Base-by-base conservation (phyloP, 2,888 invertebrate species). In the Halictus quadricinctus region DNA sequence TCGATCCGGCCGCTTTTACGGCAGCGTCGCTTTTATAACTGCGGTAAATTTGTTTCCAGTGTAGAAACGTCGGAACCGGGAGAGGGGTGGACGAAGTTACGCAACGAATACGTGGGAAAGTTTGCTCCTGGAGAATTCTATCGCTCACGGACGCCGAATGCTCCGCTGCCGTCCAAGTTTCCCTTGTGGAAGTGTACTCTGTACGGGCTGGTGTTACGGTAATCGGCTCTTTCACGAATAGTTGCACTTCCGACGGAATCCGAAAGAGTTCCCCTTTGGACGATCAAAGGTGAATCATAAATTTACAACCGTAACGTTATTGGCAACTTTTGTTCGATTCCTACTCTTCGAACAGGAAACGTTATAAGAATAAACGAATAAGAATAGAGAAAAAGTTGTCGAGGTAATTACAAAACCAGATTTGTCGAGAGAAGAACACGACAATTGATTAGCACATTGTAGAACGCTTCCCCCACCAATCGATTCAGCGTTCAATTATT, bases 31-130 rank as follows among this genome's bases (percentile, higher is more conserved):
- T 73, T 73, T 73, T 73, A 50, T 73, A 73, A 50, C 72, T 21
- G 72, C 50, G 50, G 72, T 36, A 50, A 73, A 73, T 73, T 73
- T 73, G 72, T 73, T 73, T 73, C 50, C 36, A 36, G 29, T 50
- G 48, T 25, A 29, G 72, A 46, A 46, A 48, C 72, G 66, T 25
- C 48, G 72, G 64, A 8, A 2, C 48, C 50, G 6, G 12, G n/a
- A 36, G 6, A 18, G 36, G 36, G 66, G 3, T n/a, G 64, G 29
- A 15, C 29, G 48, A 72, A 72, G 72, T 73, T 73, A 50, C 72
- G 72, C 29, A 73, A 73, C 72, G 72, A 73, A 73, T 73, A 73
- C 72, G 50, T 73, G 50, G 72, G 50, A 50, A 73, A 73, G 72
- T 73, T 73, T 73, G 72, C 50, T 50, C 36, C 36, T 18, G 25